These are phyloP conservation scores for Melitaea cinxia DNA, from an alignment of 1,140 invertebrate species.

Conservation along the genomic window DNA sequence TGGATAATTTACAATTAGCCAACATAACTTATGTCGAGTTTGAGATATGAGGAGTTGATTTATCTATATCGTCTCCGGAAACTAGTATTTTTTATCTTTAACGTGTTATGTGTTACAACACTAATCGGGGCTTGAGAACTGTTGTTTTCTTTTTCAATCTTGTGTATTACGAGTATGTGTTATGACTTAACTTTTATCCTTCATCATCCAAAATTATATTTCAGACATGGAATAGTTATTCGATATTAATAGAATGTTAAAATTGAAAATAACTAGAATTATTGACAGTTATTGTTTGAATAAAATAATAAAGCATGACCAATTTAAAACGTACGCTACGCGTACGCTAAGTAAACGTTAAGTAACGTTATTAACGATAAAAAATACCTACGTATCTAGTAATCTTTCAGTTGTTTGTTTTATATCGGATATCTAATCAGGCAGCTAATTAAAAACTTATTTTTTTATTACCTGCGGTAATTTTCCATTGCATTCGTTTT, in stretches of 20 bases:
- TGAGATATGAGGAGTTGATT: slow-evolving; percentile 1
- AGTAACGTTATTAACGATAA: too few relatives aligned
- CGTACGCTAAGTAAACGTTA: too few relatives aligned
- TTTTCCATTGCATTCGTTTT: slow-evolving; percentile 27
- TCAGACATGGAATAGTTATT: too few relatives aligned
- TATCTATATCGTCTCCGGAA: slow-evolving; percentile 5
- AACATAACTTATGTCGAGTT: slow-evolving; percentile 3
- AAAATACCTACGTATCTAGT: not conserved
- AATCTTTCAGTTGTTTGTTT: slow-evolving; percentile 15
- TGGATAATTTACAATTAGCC: slow-evolving; percentile 28
- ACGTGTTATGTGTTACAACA: not conserved
- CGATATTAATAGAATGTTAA: too few relatives aligned
- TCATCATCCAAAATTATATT: too few relatives aligned
- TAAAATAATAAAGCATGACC: too few relatives aligned
- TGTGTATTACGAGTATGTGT: too few relatives aligned
- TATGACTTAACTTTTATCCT: too few relatives aligned
- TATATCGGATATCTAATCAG: slow-evolving; percentile 26
- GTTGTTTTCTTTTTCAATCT: too few relatives aligned
- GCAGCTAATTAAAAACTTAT: slow-evolving; percentile 18
- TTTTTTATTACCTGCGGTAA: slow-evolving; percentile 17
- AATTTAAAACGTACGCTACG: too few relatives aligned
- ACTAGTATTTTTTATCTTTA: not conserved
- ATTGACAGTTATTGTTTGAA: too few relatives aligned
- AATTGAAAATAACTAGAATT: too few relatives aligned
- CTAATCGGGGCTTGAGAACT: not conserved